Evolutionary conservation across 2,113 vertebrate species (phyloP).

Genomic region (Delphinus delphis): DNA sequence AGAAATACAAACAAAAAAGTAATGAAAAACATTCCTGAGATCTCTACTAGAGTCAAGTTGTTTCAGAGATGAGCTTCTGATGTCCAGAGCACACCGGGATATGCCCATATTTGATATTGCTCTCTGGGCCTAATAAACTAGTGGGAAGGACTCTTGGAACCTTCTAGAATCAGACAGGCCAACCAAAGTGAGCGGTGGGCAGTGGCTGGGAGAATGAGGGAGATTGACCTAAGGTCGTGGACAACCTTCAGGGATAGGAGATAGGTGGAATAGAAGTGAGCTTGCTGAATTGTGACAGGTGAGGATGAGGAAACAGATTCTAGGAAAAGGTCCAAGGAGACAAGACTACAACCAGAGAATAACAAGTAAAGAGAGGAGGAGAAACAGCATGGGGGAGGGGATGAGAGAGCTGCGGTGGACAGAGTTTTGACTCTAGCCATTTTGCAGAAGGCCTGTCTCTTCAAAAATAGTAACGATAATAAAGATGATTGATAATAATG

Average conservation of each 20-base stretch:
- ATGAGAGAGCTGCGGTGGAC: background rate
- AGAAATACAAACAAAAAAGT: background rate
- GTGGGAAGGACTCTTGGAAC: background rate
- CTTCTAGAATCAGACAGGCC: background rate
- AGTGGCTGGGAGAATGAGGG: background rate
- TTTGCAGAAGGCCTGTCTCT: background rate
- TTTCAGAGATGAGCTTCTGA: background rate
- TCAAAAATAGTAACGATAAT: background rate
- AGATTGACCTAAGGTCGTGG: background rate
- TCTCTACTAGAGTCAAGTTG: background rate
- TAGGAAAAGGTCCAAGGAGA: background rate
- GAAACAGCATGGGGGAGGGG: background rate
- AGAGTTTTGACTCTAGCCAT: background rate
- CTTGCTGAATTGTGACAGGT: background rate
- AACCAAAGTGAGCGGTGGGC: background rate
- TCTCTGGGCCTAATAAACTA: background rate
- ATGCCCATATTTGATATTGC: background rate
- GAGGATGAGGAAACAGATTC: background rate
- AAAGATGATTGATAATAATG: background rate
- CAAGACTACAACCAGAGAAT: background rate
- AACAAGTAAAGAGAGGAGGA: background rate
- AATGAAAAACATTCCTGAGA: background rate
- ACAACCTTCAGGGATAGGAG: background rate
- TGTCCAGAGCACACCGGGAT: background rate
- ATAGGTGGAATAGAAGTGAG: background rate